Evolutionary conservation across 2,797 vertebrate genomes (phyloP), one percentile per base, ranked within the genome.

Genomic region (Sebastolobus alascanus): DNA sequence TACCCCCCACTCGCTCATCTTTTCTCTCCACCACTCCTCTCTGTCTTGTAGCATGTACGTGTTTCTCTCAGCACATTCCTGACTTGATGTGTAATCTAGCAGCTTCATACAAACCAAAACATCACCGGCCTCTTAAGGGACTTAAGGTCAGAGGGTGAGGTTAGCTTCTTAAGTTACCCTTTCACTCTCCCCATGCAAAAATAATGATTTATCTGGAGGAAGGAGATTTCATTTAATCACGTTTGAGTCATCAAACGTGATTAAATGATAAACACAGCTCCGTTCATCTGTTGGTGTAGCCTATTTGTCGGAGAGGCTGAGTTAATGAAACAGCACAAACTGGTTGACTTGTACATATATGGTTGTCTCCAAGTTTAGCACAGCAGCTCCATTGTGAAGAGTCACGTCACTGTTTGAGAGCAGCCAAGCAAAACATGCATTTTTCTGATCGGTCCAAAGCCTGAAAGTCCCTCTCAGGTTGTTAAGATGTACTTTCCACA

Each of bases 31-130:
- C 64, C 80, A 54, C 68, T 75, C 61, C 73, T 66, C 55, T 79
- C 71, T 38, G 46, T 58, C 79, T 83, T 87, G 77, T 94, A 85
- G 75, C 93, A 92, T 89, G 82, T 91, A 90, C 1, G 89, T 94
- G 92, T 93, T 65, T 87, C 82, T 86, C 80, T 86, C 90, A 67
- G 88, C 89, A 94, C 93, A 94, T 95, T 93, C 93, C 90, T 86
- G 70, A 72, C 89, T 63, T 11, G 31, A 66, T 83, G 86, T 88
- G 92, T 92, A 89, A 94, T 79, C 55, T 93, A 64, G 79, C 92
- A 92, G 84, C 88, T 88, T 90, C 68, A 56, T 79, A 89, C 90
- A 93, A 90, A 90, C 79, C 83, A 85, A 89, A 85, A 69, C 90
- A 83, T 79, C 86, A 80, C 81, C 29, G 70, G 73, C 82, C 79